phyloP scores from a whole-genome alignment of 2,888 invertebrate genomes.

The Euproctis similis region DNA sequence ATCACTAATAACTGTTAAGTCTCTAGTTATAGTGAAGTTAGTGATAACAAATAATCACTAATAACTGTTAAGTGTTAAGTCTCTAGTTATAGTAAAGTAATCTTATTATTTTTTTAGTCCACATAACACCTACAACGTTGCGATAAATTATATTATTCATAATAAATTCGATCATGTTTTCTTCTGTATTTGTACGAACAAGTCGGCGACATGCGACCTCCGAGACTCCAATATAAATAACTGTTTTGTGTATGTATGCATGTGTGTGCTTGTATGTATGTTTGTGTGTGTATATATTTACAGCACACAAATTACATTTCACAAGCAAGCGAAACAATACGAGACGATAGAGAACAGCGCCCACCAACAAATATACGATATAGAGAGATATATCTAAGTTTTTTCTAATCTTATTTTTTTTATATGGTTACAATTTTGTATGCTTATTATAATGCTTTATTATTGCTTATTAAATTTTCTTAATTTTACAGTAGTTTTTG shows the following conservation, averaged over 20 bases:
- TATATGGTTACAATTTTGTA: too few relatives aligned
- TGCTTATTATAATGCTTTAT: too few relatives aligned
- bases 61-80: too few relatives aligned
- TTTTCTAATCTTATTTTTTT: too few relatives aligned
- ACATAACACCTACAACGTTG: slow-evolving; percentile 20
- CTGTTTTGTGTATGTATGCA: slow-evolving; percentile 31
- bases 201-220: slow-evolving; percentile 50
- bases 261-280: too few relatives aligned
- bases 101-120: too few relatives aligned
- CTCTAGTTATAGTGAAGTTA: too few relatives aligned
- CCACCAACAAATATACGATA: slow-evolving; percentile 27
- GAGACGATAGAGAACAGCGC: slow-evolving; percentile 23
- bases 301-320: slow-evolving; percentile 55
- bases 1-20: too few relatives aligned
- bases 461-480: too few relatives aligned
- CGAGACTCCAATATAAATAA: slow-evolving; percentile 54
- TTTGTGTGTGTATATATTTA: slow-evolving; percentile 48
- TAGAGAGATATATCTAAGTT: slow-evolving; percentile 13
- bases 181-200: slow-evolving; percentile 42
- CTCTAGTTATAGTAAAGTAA: too few relatives aligned
- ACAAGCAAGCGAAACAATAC: slow-evolving; percentile 64
- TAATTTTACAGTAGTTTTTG: too few relatives aligned
- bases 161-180: slow-evolving; percentile 29
- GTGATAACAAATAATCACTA: too few relatives aligned
- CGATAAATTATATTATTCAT: slow-evolving; percentile 27